These are phyloP conservation scores for Rhopalosiphum nymphaeae DNA, from an alignment of 2,888 invertebrate species.

Conservation along the genomic window DNA sequence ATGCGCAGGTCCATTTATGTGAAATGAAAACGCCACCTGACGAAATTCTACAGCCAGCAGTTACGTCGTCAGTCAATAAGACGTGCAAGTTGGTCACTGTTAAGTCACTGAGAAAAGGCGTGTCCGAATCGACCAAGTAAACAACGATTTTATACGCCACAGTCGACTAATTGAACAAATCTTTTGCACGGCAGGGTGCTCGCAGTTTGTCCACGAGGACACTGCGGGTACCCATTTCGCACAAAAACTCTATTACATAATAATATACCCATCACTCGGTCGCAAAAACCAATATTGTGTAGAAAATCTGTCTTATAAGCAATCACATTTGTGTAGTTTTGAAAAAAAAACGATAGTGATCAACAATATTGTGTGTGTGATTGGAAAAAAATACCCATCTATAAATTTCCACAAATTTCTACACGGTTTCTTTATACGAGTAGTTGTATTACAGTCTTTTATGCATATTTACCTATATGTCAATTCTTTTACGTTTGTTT, in stretches of 20 bases:
- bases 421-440: background rate
- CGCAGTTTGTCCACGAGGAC: background rate
- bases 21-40: constrained; percentile 71
- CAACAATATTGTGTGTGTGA: background rate
- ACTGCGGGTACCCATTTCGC: background rate
- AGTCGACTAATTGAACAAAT: constrained; percentile 15
- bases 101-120: constrained; percentile 78
- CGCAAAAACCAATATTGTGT: background rate
- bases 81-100: constrained; percentile 77
- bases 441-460: background rate
- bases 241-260: background rate
- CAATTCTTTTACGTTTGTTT: background rate
- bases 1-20: constrained; percentile 74
- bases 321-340: background rate
- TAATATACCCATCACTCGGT: background rate
- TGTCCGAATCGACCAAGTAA: constrained; percentile 73
- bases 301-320: background rate
- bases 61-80: constrained; percentile 67
- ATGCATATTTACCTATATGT: background rate
- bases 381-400: background rate
- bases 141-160: constrained; percentile 27
- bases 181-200: background rate
- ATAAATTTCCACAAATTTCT: background rate
- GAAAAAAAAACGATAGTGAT: background rate
- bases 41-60: constrained; percentile 6